Evolutionary conservation across 2,797 vertebrate genomes (phyloP).

Genomic region (Anomalospiza imberbis): DNA sequence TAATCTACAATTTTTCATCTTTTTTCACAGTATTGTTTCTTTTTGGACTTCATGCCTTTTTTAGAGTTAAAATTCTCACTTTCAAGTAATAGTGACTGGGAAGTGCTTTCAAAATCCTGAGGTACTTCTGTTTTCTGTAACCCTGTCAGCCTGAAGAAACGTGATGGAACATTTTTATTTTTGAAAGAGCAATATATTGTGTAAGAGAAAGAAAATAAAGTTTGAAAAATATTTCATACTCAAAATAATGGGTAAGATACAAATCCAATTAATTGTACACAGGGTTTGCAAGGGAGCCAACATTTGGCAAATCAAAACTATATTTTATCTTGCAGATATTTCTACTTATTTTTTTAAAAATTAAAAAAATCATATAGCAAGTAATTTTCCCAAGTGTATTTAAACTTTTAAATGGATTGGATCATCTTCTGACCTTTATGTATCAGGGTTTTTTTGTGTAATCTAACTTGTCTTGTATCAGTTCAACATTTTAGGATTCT

Average conservation of each 20-base stretch:
- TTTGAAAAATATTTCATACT: neutral
- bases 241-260: neutral
- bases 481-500: neutral
- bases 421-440: neutral
- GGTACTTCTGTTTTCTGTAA: conserved; percentile 52
- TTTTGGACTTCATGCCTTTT: conserved; percentile 36
- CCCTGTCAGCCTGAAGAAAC: neutral
- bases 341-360: neutral
- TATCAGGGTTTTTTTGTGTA: neutral
- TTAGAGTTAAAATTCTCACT: conserved; percentile 52
- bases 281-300: neutral
- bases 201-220: conserved; percentile 33
- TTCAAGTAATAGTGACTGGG: conserved; percentile 61
- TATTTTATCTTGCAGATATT: neutral
- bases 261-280: neutral
- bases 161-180: neutral
- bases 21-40: conserved; percentile 61
- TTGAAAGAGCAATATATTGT: neutral
- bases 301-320: neutral
- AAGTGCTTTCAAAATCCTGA: conserved; percentile 60
- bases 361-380: neutral
- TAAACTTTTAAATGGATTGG: neutral
- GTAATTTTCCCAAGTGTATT: neutral
- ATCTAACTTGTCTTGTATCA: neutral
- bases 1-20: conserved; percentile 60